Evolutionary conservation across 2,113 vertebrate genomes (phyloP), one percentile per base, ranked within the genome.

Genomic region (Oceanodroma tethys): DNA sequence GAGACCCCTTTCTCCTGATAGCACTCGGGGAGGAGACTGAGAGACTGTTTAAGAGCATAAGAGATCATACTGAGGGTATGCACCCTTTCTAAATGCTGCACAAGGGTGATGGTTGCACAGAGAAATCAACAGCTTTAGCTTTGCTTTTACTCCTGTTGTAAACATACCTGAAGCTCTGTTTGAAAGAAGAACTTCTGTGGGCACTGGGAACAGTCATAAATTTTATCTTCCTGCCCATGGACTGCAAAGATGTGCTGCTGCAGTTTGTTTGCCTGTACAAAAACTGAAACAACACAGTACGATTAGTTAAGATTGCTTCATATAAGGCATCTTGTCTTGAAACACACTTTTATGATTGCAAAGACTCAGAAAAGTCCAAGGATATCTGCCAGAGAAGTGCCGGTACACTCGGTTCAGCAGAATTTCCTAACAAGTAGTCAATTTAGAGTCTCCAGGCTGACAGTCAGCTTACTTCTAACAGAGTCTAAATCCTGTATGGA

Each of bases 131-230:
- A 40, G 48, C 36, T 80, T 81, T 45, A 56, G n/a, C 71, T 93
- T 63, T 90, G 59, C 38, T 94, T 94, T 94, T 52, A 81, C 25
- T 90, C 53, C 52, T 83, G 53, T 72, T 86, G 59, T 63, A 91
- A 95, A 97, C 98, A 81, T 98, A 99, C 99, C 99, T 99, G 99
- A 98, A 99, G 99, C 97, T 99, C 99, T 40, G 99, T 99, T 98
- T 99, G 99, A 97, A 99, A 99, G 98, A 99, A 99, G 98, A 99
- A 99, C 99, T 99, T 99, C 98, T 99, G 99, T 0, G 99, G 99
- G 98, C 99, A 99, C 98, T 99, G 99, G 13, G 99, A 99, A 96
- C 99, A 99, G 98, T 99, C 99, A 32, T 99, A 99, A 98, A 99
- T 99, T 98, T 99, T 99, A 98, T 99, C 99, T 92, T 99, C 99